Base-by-base conservation (phyloP, 2,113 vertebrate species). In the Carettochelys insculpta region DNA sequence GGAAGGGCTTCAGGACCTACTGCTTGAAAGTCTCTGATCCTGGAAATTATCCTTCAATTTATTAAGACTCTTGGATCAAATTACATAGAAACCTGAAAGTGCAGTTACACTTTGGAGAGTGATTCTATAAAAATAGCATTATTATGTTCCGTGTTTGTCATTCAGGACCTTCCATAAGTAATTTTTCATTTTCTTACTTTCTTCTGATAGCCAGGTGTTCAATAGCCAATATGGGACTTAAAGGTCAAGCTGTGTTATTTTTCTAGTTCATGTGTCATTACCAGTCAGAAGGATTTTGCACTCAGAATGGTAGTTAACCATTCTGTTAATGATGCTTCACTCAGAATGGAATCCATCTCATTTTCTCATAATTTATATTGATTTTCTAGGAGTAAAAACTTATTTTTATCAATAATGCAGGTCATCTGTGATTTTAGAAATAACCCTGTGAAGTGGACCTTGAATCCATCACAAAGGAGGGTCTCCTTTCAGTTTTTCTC, bases 41-140 rank as follows among this genome's bases (percentile, higher is more conserved):
- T 95, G 52, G 27, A 61, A 20, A 92, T 92, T 54, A 47, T 85
- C 2, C 94, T 76, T 93, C 76, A 91, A 88, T 95, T 93, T 94
- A 94, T 95, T 95, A 92, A 95, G 87, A 88, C 4, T 58, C 68
- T 76, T 14, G 84, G 95, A 92, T 80, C 88, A 92, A 90, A 51
- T 86, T 94, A 94, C 94, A 96, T 86, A 93, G 87, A 86, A 83
- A 79, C 94, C 96, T 96, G 90, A 96, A 90, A 97, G 92, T 87
- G 34, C 61, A 81, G n/a, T 83, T 53, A 86, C n/a, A 52, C 56
- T 27, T 86, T 94, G 41, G 80, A 51, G 95, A 95, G 45, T 51
- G 78, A 94, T 90, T 38, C 61, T 92, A 77, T 93, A 90, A 90
- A 80, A 76, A 1, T 0, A 20, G 25, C 71, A 41, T 43, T 50